phyloP scores from a whole-genome alignment of 2,888 invertebrate species.

The Lithophane ornitopus region DNA sequence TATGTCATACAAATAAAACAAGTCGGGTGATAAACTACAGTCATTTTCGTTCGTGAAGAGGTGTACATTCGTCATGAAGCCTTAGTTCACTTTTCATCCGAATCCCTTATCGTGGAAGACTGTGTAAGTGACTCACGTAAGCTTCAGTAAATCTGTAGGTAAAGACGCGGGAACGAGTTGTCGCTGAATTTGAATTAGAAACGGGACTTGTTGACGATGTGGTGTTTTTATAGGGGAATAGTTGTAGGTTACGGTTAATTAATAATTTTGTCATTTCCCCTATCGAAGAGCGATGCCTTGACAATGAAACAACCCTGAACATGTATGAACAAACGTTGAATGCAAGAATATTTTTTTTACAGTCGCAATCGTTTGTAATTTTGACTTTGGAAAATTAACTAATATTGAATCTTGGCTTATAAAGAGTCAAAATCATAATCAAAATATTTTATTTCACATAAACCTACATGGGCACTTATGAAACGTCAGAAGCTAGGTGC shows the following conservation, averaged over 20 bases:
- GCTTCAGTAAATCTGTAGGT: conserved; percentile 62
- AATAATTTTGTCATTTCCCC: conserved; percentile 1
- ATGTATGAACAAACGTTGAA: too few relatives aligned
- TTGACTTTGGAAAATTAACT: too few relatives aligned
- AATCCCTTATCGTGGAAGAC: conserved; percentile 68
- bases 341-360: too few relatives aligned
- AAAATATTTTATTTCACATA: too few relatives aligned
- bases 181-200: conserved; percentile 46
- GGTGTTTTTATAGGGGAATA: neutral
- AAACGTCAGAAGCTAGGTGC: too few relatives aligned
- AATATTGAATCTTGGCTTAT: too few relatives aligned
- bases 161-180: conserved; percentile 49
- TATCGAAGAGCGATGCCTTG: too few relatives aligned
- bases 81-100: conserved; percentile 78
- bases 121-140: conserved; percentile 64
- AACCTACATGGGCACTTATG: too few relatives aligned
- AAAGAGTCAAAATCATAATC: too few relatives aligned
- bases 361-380: too few relatives aligned
- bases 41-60: conserved; percentile 77
- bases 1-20: conserved; percentile 77
- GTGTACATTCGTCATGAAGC: conserved; percentile 76
- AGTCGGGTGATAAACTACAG: conserved; percentile 77
- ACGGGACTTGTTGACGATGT: conserved; percentile 16
- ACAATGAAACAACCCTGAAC: too few relatives aligned
- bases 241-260: conserved; percentile 1